phyloP scores from a whole-genome alignment of 2,113 vertebrate species.

The Sinocyclocheilus anshuiensis region DNA sequence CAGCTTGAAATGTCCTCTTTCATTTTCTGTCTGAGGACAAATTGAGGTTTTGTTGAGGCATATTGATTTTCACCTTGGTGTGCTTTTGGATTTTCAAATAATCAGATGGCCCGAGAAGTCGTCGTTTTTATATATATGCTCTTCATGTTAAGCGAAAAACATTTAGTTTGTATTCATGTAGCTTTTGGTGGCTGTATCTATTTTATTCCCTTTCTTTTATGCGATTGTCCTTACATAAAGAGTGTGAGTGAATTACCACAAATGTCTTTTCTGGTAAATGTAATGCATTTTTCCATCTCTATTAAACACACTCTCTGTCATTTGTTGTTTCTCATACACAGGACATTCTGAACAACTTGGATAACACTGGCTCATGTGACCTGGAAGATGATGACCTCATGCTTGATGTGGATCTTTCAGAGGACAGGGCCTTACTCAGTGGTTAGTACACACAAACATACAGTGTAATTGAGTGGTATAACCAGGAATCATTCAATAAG shows the following conservation, averaged over 20 bases:
- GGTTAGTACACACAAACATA: constrained; percentile 69
- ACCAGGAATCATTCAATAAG: neutral
- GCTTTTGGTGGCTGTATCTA: neutral
- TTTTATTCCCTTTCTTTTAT: neutral
- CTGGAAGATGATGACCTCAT: constrained; percentile 95
- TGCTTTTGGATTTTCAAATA: too few relatives aligned
- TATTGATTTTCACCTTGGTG: too few relatives aligned
- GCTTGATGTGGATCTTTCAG: constrained; percentile 91
- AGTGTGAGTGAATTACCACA: neutral
- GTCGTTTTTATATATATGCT: too few relatives aligned
- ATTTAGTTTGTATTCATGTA: neutral
- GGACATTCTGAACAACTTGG: constrained; percentile 93
- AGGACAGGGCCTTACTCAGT: constrained; percentile 80
- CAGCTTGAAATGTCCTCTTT: too few relatives aligned
- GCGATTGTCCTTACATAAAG: neutral
- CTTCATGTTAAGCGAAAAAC: neutral
- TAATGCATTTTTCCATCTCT: neutral
- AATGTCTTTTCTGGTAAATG: neutral
- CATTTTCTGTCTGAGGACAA: too few relatives aligned
- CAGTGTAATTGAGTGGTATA: neutral
- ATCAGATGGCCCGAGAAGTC: too few relatives aligned
- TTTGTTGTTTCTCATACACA: constrained; percentile 55
- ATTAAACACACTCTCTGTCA: neutral
- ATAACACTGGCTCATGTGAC: constrained; percentile 85
- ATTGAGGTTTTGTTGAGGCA: too few relatives aligned